Evolutionary conservation across 2,797 vertebrate genomes (phyloP), one percentile per base, ranked within the genome.

Genomic region (Clarias pachynema): DNA sequence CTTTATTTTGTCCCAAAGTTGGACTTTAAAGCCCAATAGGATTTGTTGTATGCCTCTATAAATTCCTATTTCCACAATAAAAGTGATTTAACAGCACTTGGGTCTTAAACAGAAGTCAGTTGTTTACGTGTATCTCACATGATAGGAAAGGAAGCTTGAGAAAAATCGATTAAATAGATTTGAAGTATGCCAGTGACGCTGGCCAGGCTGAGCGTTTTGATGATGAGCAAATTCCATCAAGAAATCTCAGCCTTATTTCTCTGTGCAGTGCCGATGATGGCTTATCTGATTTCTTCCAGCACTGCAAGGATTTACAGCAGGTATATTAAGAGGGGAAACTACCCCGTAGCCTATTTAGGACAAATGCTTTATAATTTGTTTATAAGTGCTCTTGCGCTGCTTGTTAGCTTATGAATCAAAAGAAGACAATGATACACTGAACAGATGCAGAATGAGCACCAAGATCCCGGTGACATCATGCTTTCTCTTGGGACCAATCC

Each of bases 271-370:
- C 29, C 40, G 31, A 56, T 49, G 24, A 75, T 15, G 26, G 60
- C 22, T 24, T 18, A 10, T 40, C 20, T 31, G 60, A 77, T 44
- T 59, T 75, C 70, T 31, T 59, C 5, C 79, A 75, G 60, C 53
- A 53, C 37, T 62, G 73, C 66, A 82, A 73, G 26, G 68, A 75
- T 79, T 86, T 31, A 72, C 65, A 78, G 34, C 44, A 63, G 44
- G 16, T 49, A 70, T 9, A n/a, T 59, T 66, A 81, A 66, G 63
- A 62, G 72, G 49, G 65, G 44, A 69, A 82, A 40, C 16, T 18
- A 49, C 81, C 16, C 44, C 44, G 68, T 84, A 80, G 68, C 85
- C 85, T 83, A 86, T 86, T 86, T 83, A 86, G 82, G 85, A 80
- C 31, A 80, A 80, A 78, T 8, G 16, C 68, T 34, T 79, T 80